A percentile compares a stretch with the other conserved stretches of the same genome.
Conservation (phyloP, 2,888 invertebrate species). For the Hydropsyche betteni region DNA sequence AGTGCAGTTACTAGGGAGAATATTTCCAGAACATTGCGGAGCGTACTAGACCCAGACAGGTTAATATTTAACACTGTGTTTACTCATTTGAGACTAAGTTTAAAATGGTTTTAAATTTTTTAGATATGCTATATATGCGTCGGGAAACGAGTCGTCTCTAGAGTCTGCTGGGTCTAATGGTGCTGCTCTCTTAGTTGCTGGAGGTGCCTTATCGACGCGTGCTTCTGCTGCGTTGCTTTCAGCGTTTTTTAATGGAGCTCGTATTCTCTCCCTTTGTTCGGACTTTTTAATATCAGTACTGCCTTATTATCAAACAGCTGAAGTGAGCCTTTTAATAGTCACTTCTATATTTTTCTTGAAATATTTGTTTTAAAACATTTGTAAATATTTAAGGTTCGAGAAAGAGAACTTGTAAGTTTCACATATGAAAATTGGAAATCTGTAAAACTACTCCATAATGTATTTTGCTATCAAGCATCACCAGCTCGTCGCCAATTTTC, state of each 20-base stretch:
- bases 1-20: slow-evolving; percentile 78
- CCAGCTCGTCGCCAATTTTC: slow-evolving; percentile 85
- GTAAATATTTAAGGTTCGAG: slow-evolving; percentile 69
- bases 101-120: slow-evolving; percentile 36
- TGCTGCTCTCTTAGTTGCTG: slow-evolving; percentile 77
- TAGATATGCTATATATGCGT: slow-evolving; percentile 62
- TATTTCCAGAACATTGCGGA: slow-evolving; percentile 74
- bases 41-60: slow-evolving; percentile 77
- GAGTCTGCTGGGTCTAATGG: slow-evolving; percentile 72
- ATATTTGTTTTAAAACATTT: slow-evolving; percentile 18
- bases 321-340: slow-evolving; percentile 62
- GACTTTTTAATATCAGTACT: slow-evolving; percentile 80
- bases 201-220: slow-evolving; percentile 75
- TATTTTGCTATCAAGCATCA: slow-evolving; percentile 88
- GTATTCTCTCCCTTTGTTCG: slow-evolving; percentile 81
- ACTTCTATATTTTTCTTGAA: too few species aligned
- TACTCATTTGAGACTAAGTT: background rate
- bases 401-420: slow-evolving; percentile 84
- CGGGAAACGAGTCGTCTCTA: slow-evolving; percentile 58
- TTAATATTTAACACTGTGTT: slow-evolving; percentile 55
- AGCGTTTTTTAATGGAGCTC: slow-evolving; percentile 78
- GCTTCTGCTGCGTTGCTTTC: slow-evolving; percentile 75
- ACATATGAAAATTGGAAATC: slow-evolving; percentile 85
- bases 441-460: slow-evolving; percentile 87
- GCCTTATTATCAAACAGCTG: slow-evolving; percentile 84